These are phyloP conservation scores for Meteorus cinctellus DNA, from an alignment of 2,888 invertebrate species.

Conservation along the genomic window DNA sequence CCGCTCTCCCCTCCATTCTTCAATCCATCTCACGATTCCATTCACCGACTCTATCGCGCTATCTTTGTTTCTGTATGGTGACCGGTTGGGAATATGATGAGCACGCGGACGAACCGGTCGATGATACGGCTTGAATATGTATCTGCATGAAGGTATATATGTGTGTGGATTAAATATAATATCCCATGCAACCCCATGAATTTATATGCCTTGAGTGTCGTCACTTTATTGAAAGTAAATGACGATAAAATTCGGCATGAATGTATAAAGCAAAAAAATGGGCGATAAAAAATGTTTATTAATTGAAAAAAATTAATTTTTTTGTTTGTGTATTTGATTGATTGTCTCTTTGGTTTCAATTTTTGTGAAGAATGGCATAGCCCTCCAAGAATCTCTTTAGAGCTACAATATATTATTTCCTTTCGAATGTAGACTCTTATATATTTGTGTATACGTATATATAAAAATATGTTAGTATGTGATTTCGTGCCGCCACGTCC, in stretches of 20 bases:
- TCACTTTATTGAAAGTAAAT: constrained; percentile 9
- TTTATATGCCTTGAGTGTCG: constrained; percentile 5
- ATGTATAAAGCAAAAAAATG: not conserved
- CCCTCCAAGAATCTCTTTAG: not conserved
- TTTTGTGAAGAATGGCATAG: not conserved
- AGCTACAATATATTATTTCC: not conserved
- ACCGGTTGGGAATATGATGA: constrained; percentile 8
- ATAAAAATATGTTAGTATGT: not conserved
- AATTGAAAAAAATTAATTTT: not conserved
- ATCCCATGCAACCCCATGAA: not conserved
- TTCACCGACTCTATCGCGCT: not conserved
- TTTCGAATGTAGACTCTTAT: not conserved
- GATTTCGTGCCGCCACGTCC: constrained; percentile 5
- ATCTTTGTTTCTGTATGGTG: not conserved
- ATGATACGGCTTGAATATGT: not conserved
- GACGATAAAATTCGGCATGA: not conserved
- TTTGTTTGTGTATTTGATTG: not conserved
- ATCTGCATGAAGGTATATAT: not conserved
- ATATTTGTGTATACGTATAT: constrained; percentile 7
- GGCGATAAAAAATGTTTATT: not conserved
- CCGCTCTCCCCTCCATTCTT: constrained; percentile 52
- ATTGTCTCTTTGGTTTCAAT: constrained; percentile 7
- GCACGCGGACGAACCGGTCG: constrained; percentile 4
- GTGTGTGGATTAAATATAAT: not conserved
- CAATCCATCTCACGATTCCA: constrained; percentile 6